These are phyloP conservation scores for Hydraecia micacea DNA, from an alignment of 2,888 invertebrate genomes.

Conservation along the genomic window DNA sequence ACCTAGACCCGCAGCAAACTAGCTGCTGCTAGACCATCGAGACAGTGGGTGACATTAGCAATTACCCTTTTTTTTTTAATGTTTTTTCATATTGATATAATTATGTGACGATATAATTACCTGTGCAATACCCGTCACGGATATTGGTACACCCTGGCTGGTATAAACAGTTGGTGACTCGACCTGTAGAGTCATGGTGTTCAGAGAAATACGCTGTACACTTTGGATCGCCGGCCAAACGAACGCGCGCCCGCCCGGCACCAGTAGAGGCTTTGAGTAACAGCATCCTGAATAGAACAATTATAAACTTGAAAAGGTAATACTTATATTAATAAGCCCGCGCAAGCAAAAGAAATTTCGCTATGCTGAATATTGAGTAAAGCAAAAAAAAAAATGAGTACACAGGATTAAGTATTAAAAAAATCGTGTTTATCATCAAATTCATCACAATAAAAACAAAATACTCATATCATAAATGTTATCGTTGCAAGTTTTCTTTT, in stretches of 20 bases:
- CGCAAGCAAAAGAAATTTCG: background rate
- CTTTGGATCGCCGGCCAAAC: conserved; percentile 98
- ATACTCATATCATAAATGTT: conserved; percentile 11
- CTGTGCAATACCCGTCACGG: conserved; percentile 99
- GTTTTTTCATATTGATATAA: background rate
- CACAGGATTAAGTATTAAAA: background rate
- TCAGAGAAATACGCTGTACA: conserved; percentile 97
- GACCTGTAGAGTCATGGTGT: conserved; percentile 99
- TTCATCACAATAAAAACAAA: conserved; percentile 8
- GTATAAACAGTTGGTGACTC: conserved; percentile 99
- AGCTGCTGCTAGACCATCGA: background rate
- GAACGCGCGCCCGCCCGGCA: conserved; percentile 99
- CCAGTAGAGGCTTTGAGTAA: conserved; percentile 97
- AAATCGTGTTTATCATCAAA: background rate
- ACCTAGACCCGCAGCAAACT: too few species aligned
- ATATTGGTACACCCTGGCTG: conserved; percentile 98
- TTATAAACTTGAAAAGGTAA: background rate
- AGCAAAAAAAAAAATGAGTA: background rate
- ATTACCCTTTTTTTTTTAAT: background rate
- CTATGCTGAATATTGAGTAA: background rate
- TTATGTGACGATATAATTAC: conserved; percentile 74
- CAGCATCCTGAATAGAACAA: conserved; percentile 94
- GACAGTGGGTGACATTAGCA: background rate
- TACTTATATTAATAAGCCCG: background rate
- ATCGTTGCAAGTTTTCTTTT: conserved; percentile 44